Base-by-base conservation (phyloP, 2,888 invertebrate species). In the Drosophila demipolita region DNA sequence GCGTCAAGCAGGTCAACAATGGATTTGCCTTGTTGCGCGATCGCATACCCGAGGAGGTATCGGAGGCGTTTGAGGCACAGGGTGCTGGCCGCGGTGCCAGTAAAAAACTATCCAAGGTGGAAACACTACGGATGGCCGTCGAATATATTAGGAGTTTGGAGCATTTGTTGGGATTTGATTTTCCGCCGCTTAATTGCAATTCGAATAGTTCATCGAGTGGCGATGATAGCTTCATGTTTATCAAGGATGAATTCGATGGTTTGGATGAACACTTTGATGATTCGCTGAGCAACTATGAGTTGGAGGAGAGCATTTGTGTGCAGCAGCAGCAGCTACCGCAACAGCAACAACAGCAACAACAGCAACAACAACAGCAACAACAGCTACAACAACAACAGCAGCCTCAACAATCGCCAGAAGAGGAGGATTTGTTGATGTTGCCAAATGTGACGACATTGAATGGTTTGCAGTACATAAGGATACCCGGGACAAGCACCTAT, bases 1-100 rank as follows among this genome's bases (percentile, higher is more conserved):
- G 98, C 71, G 98, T 98, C 12, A 97, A 98, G 83, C 97, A 98
- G 94, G 97, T 98, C 33, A 98, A 98, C 93, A 97, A 97, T 89
- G 98, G 98, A 23, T 98, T 98, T 92, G 97, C 97, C 0, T 96
- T 96, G n/a, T 93, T 98, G 1, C 94, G 98, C 26, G 96, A 97
- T 84, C 97, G 97, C 91, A 97, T 98, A 78, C 98, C 98, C 1
- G 96, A 96, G 63, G 96, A 96, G 91, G 96, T 97, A 0, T 96
- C 97, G 0, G 94, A 95, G 60, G 95, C 95, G 1, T 96, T 95
- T 74, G 96, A 95, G 92, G 94, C 93, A 40, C 95, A 95, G 8
- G 96, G 95, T 66, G 87, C 87, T 0, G 88, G 91, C 0, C 80
- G 87, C 3, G 96, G 96, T 32, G 95, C 95, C 81, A 95, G 95